Evolutionary conservation across 2,797 vertebrate genomes (phyloP), one percentile per base, ranked within the genome.

Genomic region (Amphiprion clarkii): DNA sequence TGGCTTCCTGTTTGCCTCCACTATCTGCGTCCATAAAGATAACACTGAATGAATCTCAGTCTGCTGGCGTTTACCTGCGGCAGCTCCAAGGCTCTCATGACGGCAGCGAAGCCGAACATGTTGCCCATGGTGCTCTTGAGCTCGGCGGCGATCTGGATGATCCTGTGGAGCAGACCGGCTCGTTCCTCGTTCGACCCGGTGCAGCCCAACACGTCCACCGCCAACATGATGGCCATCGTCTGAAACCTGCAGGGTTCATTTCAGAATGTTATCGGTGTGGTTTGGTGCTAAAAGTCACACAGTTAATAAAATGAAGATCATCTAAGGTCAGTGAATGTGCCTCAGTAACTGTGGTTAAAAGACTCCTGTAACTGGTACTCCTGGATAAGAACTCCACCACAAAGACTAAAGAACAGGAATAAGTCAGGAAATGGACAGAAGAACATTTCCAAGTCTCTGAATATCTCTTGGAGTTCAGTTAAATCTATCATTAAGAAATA

Each of bases 1-100:
- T 27, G 4, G 27, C 3, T 62, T 25, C 17, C 14, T 29, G 11
- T 6, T 0, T 27, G 25, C 25, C 10, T 64, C 12, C 42, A 23
- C 1, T 49, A 29, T 62, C 54, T 67, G 36, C 27, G 5, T 44
- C 10, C 7, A 16, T 25, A 9, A 53, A 64, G 31, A 33, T 16
- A 56, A 57, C 16, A 4, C 13, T 4, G 16, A 42, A 0, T 53
- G 31, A 33, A 33, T 33, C 6, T 33, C 31, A 33, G 31, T 27
- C 27, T 27, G 27, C 27, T 27, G 27, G 27, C 27, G 19, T 51
- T 71, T 93, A 99, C 98, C 98, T 99, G 98, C 6, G 96, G 95
- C 92, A 99, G 95, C 85, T 98, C 97, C 66, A 99, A 82, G 1
- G 96, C 96, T 0, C 94, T 96, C 98, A 99, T 99, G 83, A 99